A percentile compares a stretch with the other conserved stretches of the same genome.
Conservation (phyloP, 2,113 vertebrate species). For the Bambusicola thoracicus region DNA sequence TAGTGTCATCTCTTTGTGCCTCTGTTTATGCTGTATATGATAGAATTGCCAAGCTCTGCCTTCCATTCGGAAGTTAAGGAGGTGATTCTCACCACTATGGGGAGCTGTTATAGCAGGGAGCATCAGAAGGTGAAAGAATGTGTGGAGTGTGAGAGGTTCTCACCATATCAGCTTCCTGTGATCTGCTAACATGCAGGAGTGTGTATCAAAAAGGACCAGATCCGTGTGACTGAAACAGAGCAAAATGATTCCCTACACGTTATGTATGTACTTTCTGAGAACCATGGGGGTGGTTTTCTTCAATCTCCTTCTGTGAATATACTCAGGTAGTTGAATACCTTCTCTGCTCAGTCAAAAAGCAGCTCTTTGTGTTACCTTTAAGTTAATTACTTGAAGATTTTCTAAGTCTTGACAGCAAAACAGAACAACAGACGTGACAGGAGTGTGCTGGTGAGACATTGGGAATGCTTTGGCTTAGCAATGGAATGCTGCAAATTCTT, state of each 20-base stretch:
- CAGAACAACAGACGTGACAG: not conserved
- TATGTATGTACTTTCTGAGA: not conserved
- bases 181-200: slow-evolving; percentile 14
- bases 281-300: not conserved
- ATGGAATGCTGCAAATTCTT: not conserved
- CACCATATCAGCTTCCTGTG: not conserved
- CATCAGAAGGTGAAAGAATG: slow-evolving; percentile 25
- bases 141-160: slow-evolving; percentile 15
- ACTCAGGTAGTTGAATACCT: not conserved
- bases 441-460: not conserved
- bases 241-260: not conserved
- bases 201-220: slow-evolving; percentile 7
- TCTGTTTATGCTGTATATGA: slow-evolving; percentile 28
- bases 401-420: not conserved
- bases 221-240: not conserved
- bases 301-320: not conserved
- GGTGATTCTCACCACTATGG: slow-evolving; percentile 33
- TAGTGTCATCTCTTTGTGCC: slow-evolving; percentile 42
- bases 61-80: slow-evolving; percentile 27
- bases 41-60: slow-evolving; percentile 39
- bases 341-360: not conserved
- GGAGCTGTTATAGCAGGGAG: slow-evolving; percentile 9
- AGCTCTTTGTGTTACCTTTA: not conserved
- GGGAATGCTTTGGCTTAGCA: not conserved
- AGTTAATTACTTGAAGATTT: not conserved